phyloP scores from a whole-genome alignment of 1,140 invertebrate genomes.

The Hypothenemus hampei region DNA sequence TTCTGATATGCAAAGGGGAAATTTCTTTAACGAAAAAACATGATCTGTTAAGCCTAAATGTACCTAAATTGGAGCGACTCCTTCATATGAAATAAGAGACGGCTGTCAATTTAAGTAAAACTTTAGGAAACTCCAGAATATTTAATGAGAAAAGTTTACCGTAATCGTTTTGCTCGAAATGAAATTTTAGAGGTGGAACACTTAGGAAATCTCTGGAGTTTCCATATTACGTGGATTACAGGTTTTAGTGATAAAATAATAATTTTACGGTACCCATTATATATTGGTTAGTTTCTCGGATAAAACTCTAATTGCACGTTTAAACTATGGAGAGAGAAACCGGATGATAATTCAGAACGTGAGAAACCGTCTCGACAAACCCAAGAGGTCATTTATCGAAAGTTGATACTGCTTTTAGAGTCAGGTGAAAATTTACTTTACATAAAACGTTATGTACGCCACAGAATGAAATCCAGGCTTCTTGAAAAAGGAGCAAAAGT shows the following conservation, averaged over 20 bases:
- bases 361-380: background rate
- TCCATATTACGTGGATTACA: background rate
- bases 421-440: constrained; percentile 1
- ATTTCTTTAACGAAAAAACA: no score
- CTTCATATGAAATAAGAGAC: background rate
- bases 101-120: background rate
- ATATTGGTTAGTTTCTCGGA: background rate
- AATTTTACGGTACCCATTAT: background rate
- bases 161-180: constrained; percentile 3
- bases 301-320: background rate
- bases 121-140: constrained; percentile 1
- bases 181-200: constrained; percentile 5
- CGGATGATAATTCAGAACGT: background rate
- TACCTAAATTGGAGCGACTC: no score
- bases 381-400: background rate
- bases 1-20: constrained; percentile 1
- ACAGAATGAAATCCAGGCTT: background rate
- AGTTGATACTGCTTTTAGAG: background rate
- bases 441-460: background rate
- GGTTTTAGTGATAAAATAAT: constrained; percentile 1
- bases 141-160: constrained; percentile 2
- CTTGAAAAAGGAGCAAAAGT: no score
- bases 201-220: background rate
- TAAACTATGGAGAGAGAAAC: background rate
- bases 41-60: no score